Evolutionary conservation across 2,113 vertebrate species (phyloP).

Genomic region (Lophotis ruficrista): DNA sequence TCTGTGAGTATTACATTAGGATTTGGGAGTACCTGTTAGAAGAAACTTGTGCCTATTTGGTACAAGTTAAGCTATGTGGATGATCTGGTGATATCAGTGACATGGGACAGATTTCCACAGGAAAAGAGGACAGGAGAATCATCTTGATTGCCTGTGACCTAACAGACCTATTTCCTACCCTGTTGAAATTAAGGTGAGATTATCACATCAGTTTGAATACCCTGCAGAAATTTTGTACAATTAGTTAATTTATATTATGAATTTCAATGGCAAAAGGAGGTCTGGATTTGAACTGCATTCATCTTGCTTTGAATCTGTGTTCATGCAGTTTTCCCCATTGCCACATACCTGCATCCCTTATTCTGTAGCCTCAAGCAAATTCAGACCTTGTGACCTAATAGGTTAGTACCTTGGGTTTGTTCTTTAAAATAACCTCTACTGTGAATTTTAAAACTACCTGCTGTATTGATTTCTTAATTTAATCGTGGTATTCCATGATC

Average conservation of each 20-base stretch:
- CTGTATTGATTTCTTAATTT: conserved; percentile 19
- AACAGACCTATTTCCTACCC: background rate
- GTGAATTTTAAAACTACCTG: background rate
- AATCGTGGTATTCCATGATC: background rate
- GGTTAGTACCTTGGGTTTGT: background rate
- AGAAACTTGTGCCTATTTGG: background rate
- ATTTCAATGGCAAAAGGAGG: background rate
- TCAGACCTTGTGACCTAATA: background rate
- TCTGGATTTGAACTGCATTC: background rate
- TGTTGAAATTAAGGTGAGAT: background rate
- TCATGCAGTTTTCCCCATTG: background rate
- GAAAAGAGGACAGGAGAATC: background rate
- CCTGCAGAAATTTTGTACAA: background rate
- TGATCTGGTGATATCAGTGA: background rate
- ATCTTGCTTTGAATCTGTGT: background rate
- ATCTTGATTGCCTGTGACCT: background rate
- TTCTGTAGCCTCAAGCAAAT: background rate
- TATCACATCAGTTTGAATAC: background rate
- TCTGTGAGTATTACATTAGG: background rate
- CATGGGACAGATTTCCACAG: background rate
- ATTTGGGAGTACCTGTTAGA: background rate
- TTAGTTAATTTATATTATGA: background rate
- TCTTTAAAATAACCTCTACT: conserved; percentile 1
- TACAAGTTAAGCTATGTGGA: background rate
- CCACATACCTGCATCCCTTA: background rate